Base-by-base conservation (phyloP, 2,888 invertebrate genomes). In the Criorhina ranunculi region DNA sequence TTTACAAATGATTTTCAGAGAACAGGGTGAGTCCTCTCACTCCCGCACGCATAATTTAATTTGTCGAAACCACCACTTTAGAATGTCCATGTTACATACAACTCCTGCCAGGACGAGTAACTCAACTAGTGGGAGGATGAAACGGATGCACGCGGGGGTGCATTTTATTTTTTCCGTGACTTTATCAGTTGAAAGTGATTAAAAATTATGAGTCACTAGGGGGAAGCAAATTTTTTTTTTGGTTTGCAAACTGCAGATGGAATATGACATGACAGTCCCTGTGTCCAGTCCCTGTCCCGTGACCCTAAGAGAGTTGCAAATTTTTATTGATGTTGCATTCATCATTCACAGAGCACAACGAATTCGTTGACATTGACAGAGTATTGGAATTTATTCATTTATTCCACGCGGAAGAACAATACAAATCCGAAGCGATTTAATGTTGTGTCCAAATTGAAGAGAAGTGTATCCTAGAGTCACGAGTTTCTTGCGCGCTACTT, bases 41-140 rank as follows among this genome's bases (percentile, higher is more conserved):
- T 73, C 76, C 78, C 79, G 80, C 76, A 83, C 79, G 85, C 80
- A 85, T 85, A 85, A 85, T 85, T 85, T 70, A 85, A 85, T 85
- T 85, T 80, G 75, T 80, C 70, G 70, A 59, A 75, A 85, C 85
- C 85, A 76, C 80, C 80, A 80, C 85, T 85, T 73, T 80, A 76
- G 73, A 4, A 85, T 85, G 85, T 66, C 72, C 67, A 72, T 66
- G 70, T 60, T 49, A n/a, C n/a, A n/a, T n/a, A n/a, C n/a, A n/a
- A 66, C 75, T 67, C 29, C 44, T 44, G 37, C 70, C 33, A 76
- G 76, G 73, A 72, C 59, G 62, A 78, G 62, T 75, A 67, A 80
- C 69, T 80, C 76, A 75, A 80, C 76, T 80, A 55, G 53, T 66
- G 69, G 31, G 67, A 62, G 57, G 64, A 46, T 59, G 73, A n/a